Base-by-base conservation (phyloP, 2,888 invertebrate genomes). In the Mylabris sibirica region DNA sequence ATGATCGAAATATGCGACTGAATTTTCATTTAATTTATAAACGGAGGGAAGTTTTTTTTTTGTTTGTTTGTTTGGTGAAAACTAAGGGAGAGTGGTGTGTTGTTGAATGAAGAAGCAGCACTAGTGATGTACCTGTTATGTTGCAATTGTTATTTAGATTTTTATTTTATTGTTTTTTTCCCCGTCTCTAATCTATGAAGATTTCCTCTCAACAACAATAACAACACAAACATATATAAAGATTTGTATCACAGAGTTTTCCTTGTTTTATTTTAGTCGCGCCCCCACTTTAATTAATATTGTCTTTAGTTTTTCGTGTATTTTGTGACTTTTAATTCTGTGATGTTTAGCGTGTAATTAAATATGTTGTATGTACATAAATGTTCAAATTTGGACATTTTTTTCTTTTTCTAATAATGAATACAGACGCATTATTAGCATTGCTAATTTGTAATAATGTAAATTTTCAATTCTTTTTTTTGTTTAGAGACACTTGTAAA, bases 71-170 rank as follows among this genome's bases (percentile, higher is more conserved):
- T 72, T 63, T 64, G 60, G 66, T 59, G 70, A 71, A 70, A 69
- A 67, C 60, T 67, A 57, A 64, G 65, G 68, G 66, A 65, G 67
- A 69, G 68, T 72, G 73, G 64, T 66, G 61, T 59, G 60, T 64
- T 64, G 68, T 69, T 63, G 66, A 35, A 14, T 35, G 35, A 35
- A 35, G 35, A 35, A 35, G 35, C 30, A 78, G 77, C 76, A 79
- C 77, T 83, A 80, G 82, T 82, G 78, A 83, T 80, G 84, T 84
- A 84, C 84, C 84, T 84, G 84, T 84, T 84, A 81, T 82, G 84
- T 83, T 84, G 84, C 84, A 84, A 84, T 84, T 83, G 83, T 83
- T 83, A 81, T 77, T 74, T 81, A 81, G 80, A 82, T 81, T 83
- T 49, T 83, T 84, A 83, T 83, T 82, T 83, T 80, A 82, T 82